phyloP scores from a whole-genome alignment of 2,113 vertebrate genomes.

The Clinocottus analis region DNA sequence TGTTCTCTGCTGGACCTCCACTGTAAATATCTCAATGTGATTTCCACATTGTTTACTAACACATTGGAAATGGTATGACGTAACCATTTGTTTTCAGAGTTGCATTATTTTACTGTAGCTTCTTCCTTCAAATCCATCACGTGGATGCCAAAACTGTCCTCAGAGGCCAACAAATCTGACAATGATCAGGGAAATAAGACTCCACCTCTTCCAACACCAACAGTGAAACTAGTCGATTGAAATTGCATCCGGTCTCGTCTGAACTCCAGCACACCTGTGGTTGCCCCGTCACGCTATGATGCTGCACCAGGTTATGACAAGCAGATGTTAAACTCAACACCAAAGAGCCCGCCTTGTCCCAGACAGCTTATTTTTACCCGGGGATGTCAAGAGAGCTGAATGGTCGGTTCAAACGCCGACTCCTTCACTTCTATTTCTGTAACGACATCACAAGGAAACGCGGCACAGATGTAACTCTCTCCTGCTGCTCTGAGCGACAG shows the following conservation, averaged over 20 bases:
- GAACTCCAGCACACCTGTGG: slow-evolving; percentile 32
- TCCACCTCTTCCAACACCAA: background rate
- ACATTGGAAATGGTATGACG: background rate
- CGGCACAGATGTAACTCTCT: slow-evolving; percentile 66
- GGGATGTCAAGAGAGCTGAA: slow-evolving; percentile 58
- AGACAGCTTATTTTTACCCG: slow-evolving; percentile 58
- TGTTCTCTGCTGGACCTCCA: background rate
- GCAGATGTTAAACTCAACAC: slow-evolving; percentile 47
- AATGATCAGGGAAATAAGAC: background rate
- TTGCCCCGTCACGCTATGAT: background rate
- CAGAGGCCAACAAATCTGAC: background rate
- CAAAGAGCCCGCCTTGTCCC: slow-evolving; percentile 30
- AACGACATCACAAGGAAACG: slow-evolving; percentile 59
- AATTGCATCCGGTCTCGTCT: background rate
- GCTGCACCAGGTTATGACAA: slow-evolving; percentile 35
- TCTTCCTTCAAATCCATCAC: background rate
- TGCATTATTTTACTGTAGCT: background rate
- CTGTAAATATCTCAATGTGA: background rate
- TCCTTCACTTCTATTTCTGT: slow-evolving; percentile 69
- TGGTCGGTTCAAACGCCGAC: slow-evolving; percentile 58
- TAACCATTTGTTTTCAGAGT: background rate
- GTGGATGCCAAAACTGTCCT: background rate
- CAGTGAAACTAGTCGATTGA: background rate
- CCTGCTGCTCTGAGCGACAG: slow-evolving; percentile 77
- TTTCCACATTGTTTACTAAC: background rate